A percentile compares a stretch with the other conserved stretches of the same genome.
Evolutionary conservation across 2,888 invertebrate genomes (phyloP).

Genomic region (Urechis unicinctus): DNA sequence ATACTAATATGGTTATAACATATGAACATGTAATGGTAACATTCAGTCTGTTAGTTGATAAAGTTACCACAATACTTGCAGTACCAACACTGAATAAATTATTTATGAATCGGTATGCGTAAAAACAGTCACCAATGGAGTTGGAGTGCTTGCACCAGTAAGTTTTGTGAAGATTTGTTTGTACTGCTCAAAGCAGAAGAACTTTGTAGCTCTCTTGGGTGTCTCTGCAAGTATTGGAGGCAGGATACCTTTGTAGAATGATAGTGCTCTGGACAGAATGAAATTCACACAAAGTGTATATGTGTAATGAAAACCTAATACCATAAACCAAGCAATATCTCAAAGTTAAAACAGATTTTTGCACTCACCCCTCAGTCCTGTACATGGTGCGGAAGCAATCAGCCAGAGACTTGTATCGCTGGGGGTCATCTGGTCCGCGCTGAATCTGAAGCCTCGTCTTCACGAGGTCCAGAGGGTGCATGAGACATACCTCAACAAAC

Average conservation of each 20-base stretch:
- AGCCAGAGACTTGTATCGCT: conserved; percentile 67
- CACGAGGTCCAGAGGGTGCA: conserved; percentile 91
- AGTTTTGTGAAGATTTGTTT: conserved; percentile 67
- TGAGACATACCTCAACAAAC: conserved; percentile 88
- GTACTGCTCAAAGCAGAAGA: conserved; percentile 89
- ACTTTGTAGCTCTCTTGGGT: conserved; percentile 89
- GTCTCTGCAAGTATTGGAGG: conserved; percentile 92
- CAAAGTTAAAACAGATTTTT: neutral
- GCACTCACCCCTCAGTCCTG: conserved; percentile 64
- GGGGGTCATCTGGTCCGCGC: conserved; percentile 55
- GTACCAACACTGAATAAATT: too few species aligned
- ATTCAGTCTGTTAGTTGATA: too few species aligned
- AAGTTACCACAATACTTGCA: too few species aligned
- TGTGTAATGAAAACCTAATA: neutral
- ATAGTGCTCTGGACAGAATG: conserved; percentile 51
- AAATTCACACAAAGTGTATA: neutral
- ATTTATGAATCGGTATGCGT: too few species aligned
- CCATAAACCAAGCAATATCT: neutral
- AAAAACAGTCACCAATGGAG: too few species aligned
- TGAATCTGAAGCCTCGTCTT: conserved; percentile 85
- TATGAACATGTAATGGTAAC: too few species aligned
- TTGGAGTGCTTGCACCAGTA: neutral
- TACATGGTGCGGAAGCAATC: conserved; percentile 90
- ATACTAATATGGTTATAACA: too few species aligned
- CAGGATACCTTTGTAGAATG: conserved; percentile 88